These are phyloP conservation scores for Calidris pugnax DNA, from an alignment of 2,113 vertebrate species.

Conservation along the genomic window DNA sequence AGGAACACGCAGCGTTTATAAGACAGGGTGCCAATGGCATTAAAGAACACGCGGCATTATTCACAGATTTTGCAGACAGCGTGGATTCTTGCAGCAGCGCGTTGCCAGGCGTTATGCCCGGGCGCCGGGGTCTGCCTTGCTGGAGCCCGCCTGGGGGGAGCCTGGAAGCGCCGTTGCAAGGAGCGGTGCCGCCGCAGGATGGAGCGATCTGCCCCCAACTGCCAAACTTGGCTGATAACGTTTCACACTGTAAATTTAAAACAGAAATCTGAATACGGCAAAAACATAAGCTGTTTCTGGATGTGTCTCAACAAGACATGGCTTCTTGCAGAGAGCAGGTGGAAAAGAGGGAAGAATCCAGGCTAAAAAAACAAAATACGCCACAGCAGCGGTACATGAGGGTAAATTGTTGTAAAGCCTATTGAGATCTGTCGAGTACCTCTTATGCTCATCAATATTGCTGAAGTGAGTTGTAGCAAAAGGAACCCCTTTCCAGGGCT, in stretches of 20 bases:
- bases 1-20: fast-evolving
- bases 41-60: neutral
- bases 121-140: neutral
- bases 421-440: neutral
- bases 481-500: neutral
- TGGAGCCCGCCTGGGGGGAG: neutral
- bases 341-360: neutral
- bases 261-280: constrained; percentile 20
- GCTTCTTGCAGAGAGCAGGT: neutral
- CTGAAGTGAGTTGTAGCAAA: neutral
- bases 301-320: constrained; percentile 30
- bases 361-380: neutral
- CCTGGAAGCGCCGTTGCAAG: neutral
- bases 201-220: neutral
- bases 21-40: neutral
- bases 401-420: neutral
- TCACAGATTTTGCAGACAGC: neutral
- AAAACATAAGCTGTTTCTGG: constrained; percentile 55
- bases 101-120: fast-evolving
- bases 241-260: constrained; percentile 36
- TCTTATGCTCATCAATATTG: neutral
- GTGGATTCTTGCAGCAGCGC: neutral
- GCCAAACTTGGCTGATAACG: neutral
- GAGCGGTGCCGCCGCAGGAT: neutral
- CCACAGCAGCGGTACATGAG: neutral